Evolutionary conservation across 2,888 invertebrate species (phyloP).

Genomic region (Melanchra persicariae): DNA sequence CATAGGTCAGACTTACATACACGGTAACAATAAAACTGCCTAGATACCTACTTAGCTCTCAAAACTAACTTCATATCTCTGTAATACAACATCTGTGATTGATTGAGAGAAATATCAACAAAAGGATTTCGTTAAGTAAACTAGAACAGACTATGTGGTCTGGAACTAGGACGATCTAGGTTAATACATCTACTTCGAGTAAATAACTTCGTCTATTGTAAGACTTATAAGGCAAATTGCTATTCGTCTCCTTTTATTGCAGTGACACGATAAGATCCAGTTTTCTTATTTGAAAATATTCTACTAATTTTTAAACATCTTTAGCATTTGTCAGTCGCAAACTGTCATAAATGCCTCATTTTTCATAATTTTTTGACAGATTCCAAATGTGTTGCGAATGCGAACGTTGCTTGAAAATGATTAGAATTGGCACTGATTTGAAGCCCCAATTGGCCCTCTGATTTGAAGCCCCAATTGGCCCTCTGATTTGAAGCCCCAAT

Average conservation of each 20-base stretch:
- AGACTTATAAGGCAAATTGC: not conserved
- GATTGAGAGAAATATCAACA: slow-evolving; percentile 4
- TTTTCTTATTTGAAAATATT: not conserved
- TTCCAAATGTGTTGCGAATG: no score
- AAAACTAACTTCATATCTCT: not conserved
- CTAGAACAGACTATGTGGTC: not conserved
- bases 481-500: no score
- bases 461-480: no score
- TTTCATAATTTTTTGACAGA: no score
- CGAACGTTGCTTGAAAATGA: no score
- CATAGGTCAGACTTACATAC: not conserved
- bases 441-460: no score
- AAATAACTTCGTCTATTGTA: slow-evolving; percentile 8
- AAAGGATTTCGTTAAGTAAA: slow-evolving; percentile 21
- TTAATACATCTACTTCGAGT: slow-evolving; percentile 5
- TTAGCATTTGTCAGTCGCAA: no score
- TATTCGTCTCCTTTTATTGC: not conserved
- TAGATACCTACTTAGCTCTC: not conserved
- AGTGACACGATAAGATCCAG: not conserved
- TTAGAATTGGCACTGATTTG: no score
- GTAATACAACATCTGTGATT: slow-evolving; percentile 12
- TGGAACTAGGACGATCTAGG: slow-evolving; percentile 17
- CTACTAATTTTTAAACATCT: no score
- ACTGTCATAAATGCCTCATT: no score
- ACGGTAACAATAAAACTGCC: not conserved